Evolutionary conservation across 2,797 vertebrate species (phyloP), one percentile per base, ranked within the genome.

Genomic region (Centropyge bicolor): DNA sequence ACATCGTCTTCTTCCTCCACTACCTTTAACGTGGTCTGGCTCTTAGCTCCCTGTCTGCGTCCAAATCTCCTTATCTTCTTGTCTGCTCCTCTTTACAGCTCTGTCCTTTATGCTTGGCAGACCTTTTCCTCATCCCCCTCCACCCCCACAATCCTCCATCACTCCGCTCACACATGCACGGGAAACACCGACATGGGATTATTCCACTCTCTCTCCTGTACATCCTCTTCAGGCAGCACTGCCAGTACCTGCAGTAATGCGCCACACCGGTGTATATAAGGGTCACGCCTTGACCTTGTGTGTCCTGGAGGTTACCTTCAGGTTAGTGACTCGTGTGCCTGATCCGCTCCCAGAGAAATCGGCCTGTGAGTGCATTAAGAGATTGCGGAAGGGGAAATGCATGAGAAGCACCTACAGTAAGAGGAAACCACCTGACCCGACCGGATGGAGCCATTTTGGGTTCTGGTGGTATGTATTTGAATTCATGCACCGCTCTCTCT

Each of bases 341-440:
- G 89, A 94, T 90, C 90, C 55, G 62, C 83, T 89, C 81, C 67
- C 3, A 20, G 77, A 65, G 86, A 91, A 31, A 87, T 83, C 79
- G 72, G 81, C 64, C 77, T 74, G 57, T 83, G 90, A 92, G 86
- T 91, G 85, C 82, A 91, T 93, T 89, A 93, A 90, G 86, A 93
- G 88, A 91, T 90, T 90, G 84, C 31, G 27, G 68, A 79, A 73
- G 51, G 64, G 80, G 36, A 82, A 78, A 78, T 71, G 69, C 75
- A 46, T 68, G 67, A 76, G 63, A 79, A 41, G 61, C 73, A 83
- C 77, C 60, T 81, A 55, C 71, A 63, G 64, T 69, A 38, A 63
- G 52, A 81, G 46, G 24, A 75, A 41, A 59, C 64, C 70, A 85
- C 81, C 64, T 89, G 70, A 85, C 49, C 19, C 55, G 31, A 41